These are phyloP conservation scores for Sitophilus oryzae DNA, from an alignment of 1,140 invertebrate species.

Conservation along the genomic window DNA sequence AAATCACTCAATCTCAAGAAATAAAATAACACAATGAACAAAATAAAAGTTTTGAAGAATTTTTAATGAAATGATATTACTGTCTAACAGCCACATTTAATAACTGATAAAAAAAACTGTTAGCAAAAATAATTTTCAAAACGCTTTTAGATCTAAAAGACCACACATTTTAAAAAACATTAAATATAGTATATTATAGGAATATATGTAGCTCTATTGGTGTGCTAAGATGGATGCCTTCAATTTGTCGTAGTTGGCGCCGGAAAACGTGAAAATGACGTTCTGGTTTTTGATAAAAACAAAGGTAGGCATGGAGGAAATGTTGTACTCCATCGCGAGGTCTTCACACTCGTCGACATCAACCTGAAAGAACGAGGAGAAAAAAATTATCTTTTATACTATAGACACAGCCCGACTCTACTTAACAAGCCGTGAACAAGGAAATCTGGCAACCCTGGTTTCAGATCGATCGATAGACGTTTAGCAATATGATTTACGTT, in stretches of 20 bases:
- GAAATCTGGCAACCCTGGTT: too few species aligned
- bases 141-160: background rate
- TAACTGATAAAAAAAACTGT: background rate
- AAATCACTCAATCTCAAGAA: too few species aligned
- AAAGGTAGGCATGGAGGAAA: conserved; percentile 91
- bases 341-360: conserved; percentile 89
- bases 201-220: conserved; percentile 40
- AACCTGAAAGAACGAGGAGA: conserved; percentile 54
- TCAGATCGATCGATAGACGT: too few species aligned
- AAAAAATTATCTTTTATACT: background rate
- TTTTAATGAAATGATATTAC: too few species aligned
- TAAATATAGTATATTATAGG: background rate
- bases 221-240: conserved; percentile 56
- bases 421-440: too few species aligned
- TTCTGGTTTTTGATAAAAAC: conserved; percentile 75
- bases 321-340: conserved; percentile 69
- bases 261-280: conserved; percentile 68
- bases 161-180: background rate
- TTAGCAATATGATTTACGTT: too few species aligned
- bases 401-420: too few species aligned
- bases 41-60: too few species aligned
- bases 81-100: background rate
- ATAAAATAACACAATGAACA: too few species aligned
- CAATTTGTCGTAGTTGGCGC: conserved; percentile 72
- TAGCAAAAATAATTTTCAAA: too few species aligned